phyloP scores from a whole-genome alignment of 2,888 invertebrate species.

The Terebella lapidaria region DNA sequence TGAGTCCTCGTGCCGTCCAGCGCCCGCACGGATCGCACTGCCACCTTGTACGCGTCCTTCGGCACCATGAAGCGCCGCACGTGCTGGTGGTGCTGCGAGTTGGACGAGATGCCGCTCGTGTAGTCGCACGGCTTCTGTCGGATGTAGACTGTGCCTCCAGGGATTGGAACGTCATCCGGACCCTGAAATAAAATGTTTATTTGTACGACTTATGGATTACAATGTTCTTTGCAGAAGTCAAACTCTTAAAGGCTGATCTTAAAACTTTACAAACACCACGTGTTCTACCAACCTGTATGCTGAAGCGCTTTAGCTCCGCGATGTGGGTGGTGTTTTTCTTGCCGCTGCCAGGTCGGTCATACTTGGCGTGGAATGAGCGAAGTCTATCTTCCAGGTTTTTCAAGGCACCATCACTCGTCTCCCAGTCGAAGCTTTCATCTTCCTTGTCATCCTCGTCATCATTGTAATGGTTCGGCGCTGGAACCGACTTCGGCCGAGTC shows the following conservation, averaged over 20 bases:
- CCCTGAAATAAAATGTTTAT: slow-evolving; percentile 22
- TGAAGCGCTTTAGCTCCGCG: slow-evolving; percentile 8
- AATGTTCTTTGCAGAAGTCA: too few relatives aligned
- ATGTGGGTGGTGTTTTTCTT: background rate
- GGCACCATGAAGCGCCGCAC: slow-evolving; percentile 8
- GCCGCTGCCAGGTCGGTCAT: background rate
- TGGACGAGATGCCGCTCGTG: slow-evolving; percentile 22
- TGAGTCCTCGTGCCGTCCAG: too few relatives aligned
- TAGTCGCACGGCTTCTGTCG: slow-evolving; percentile 32
- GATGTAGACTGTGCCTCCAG: slow-evolving; percentile 47
- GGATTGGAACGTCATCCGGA: slow-evolving; percentile 38
- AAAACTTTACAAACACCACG: too few relatives aligned
- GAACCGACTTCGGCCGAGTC: slow-evolving; percentile 15
- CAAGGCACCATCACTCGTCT: slow-evolving; percentile 40
- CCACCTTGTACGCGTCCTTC: slow-evolving; percentile 3
- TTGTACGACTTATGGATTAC: too few relatives aligned
- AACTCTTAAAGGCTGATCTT: too few relatives aligned
- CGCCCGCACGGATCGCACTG: background rate
- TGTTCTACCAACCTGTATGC: slow-evolving; percentile 8
- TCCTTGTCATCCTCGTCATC: slow-evolving; percentile 4
- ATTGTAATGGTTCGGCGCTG: slow-evolving; percentile 9
- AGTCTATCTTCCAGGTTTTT: slow-evolving; percentile 29
- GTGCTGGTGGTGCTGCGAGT: slow-evolving; percentile 33
- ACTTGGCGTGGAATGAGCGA: slow-evolving; percentile 8
- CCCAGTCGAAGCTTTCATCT: slow-evolving; percentile 34